phyloP scores from a whole-genome alignment of 1,140 invertebrate genomes.

The Pseudomyrmex flavicornis region DNA sequence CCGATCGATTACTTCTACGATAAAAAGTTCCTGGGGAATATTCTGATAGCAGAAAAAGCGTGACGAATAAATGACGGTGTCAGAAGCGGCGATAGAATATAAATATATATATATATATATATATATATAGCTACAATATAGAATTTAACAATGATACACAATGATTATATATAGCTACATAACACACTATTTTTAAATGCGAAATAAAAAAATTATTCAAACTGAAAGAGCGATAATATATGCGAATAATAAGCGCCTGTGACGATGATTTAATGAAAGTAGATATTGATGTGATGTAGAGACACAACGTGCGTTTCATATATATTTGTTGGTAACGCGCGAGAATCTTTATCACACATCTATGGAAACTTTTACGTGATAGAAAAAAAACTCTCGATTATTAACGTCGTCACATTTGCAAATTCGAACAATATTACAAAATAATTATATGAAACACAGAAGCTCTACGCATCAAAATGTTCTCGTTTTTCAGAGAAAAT shows the following conservation, averaged over 20 bases:
- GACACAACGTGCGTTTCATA: slow-evolving; percentile 67
- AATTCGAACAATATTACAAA: background rate
- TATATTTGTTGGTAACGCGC: background rate
- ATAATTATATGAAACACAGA: slow-evolving; percentile 69
- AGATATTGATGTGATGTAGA: slow-evolving; percentile 30
- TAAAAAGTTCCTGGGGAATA: slow-evolving; percentile 58
- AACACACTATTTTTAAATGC: slow-evolving; percentile 65
- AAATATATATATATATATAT: too few species aligned
- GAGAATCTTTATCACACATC: background rate
- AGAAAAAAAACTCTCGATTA: background rate
- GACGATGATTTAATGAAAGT: slow-evolving; percentile 36
- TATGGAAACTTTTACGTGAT: background rate
- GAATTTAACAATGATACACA: slow-evolving; percentile 72
- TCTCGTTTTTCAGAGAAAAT: slow-evolving; percentile 53
- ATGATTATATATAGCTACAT: slow-evolving; percentile 68
- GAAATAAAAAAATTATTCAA: slow-evolving; percentile 61
- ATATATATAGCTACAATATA: slow-evolving; percentile 63
- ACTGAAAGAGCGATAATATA: slow-evolving; percentile 54
- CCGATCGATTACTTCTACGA: slow-evolving; percentile 49
- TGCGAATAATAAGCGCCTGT: slow-evolving; percentile 72
- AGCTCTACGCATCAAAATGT: slow-evolving; percentile 64
- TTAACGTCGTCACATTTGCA: background rate
- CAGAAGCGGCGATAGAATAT: slow-evolving; percentile 56
- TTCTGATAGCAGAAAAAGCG: slow-evolving; percentile 69
- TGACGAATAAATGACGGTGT: slow-evolving; percentile 73